A percentile compares a stretch with the other conserved stretches of the same genome.
phyloP scores from a whole-genome alignment of 2,113 vertebrate species.

The Sialia sialis region DNA sequence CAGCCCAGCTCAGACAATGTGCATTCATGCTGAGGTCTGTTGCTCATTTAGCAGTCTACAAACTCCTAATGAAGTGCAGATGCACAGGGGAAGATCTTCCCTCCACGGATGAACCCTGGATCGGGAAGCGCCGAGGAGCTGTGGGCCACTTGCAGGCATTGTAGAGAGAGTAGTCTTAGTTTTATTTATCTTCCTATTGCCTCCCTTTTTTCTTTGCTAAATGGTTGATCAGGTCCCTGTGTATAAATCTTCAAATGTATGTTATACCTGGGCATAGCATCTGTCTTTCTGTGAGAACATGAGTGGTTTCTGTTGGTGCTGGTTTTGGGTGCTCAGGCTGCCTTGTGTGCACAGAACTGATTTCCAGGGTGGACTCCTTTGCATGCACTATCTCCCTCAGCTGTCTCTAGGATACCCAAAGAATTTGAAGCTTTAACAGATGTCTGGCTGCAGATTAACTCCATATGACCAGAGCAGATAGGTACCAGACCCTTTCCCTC shows the following conservation, averaged over 20 bases:
- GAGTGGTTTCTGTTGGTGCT: background rate
- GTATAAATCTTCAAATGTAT: background rate
- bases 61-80: conserved; percentile 45
- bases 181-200: background rate
- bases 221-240: background rate
- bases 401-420: background rate
- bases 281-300: background rate
- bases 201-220: background rate
- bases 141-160: background rate
- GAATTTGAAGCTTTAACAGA: background rate
- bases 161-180: background rate
- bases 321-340: background rate
- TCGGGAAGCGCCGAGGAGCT: rapidly evolving
- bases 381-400: background rate
- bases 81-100: background rate
- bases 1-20: conserved; percentile 50
- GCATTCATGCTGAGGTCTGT: conserved; percentile 36
- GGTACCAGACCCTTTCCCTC: background rate
- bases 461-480: background rate
- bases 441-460: background rate
- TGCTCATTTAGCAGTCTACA: conserved; percentile 60
- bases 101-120: background rate
- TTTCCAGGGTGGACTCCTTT: background rate
- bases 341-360: background rate
- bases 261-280: background rate